Base-by-base conservation (phyloP, 2,797 vertebrate genomes). In the Channa striata region DNA sequence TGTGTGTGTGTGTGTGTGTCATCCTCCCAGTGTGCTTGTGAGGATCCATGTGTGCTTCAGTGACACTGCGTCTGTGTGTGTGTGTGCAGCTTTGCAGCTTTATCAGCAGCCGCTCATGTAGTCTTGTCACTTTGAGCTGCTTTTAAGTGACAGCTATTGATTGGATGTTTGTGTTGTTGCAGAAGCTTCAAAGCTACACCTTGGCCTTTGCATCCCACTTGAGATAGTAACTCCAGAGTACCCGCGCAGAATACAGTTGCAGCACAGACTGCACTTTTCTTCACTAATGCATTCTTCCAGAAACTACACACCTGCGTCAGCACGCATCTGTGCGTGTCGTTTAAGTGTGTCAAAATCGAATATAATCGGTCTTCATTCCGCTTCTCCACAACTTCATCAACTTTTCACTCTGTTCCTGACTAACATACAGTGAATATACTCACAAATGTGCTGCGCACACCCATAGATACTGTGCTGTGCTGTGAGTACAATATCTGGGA, bases 91-190 rank as follows among this genome's bases (percentile, higher is more conserved):
- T 56, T 72, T 54, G 67, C 68, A 56, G 63, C 56, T 70, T 86
- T 80, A 86, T 77, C 80, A 80, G 80, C 74, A 56, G 6, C 73
- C 60, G 57, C 60, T 60, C 83, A 71, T 83, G 71, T 67, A 73
- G 69, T 74, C 83, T 72, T 30, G 77, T 88, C 83, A 74, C 77
- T 84, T 68, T 81, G 82, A 90, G 80, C 81, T 61, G 80, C 86
- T 78, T 89, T 87, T 89, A 90, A 87, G 86, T 87, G 91, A 90
- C 91, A 89, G 88, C 78, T 83, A 88, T 90, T 64, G 84, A 91
- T 90, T 49, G 74, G 72, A 65, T 85, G 82, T 86, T 82, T 79
- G 85, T 86, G 85, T 84, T 84, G 78, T 59, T 78, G 80, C 68
- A 52, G 82, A 75, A 70, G 71, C 85, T 89, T 89, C 81, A 87